phyloP scores from a whole-genome alignment of 2,797 vertebrate species.

The Lophura swinhoii region DNA sequence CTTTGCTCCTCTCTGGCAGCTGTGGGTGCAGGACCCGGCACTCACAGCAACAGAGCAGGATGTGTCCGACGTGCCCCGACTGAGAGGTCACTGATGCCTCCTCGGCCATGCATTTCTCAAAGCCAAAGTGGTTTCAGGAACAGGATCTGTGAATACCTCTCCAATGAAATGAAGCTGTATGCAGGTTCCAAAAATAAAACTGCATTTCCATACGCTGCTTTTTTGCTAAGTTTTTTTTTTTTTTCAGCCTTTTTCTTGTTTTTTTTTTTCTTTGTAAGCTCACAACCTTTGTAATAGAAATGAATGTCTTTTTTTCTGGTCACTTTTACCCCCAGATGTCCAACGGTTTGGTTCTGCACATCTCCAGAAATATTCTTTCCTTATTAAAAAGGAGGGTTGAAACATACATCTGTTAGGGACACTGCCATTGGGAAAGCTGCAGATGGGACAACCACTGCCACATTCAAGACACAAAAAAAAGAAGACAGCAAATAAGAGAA shows the following conservation, averaged over 20 bases:
- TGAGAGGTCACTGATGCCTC: neutral
- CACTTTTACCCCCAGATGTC: neutral
- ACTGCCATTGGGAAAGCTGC: neutral
- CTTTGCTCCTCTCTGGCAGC: constrained; percentile 1
- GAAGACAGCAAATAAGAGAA: too few relatives aligned
- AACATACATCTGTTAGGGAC: rapidly evolving
- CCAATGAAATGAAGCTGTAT: constrained; percentile 9
- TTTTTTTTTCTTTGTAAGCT: neutral
- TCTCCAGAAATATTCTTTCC: neutral
- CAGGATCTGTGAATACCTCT: constrained; percentile 2
- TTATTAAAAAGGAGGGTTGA: neutral
- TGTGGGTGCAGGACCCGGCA: neutral
- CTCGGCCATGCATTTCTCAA: neutral
- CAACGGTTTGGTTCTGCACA: neutral
- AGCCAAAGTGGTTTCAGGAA: constrained; percentile 48
- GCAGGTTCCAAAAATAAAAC: constrained; percentile 52
- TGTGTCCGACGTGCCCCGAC: neutral
- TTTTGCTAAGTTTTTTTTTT: neutral
- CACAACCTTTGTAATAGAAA: rapidly evolving
- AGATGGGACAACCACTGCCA: neutral
- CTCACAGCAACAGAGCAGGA: neutral
- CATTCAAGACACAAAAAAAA: neutral
- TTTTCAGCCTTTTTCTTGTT: neutral
- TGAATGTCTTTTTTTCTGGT: rapidly evolving
- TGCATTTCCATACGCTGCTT: constrained; percentile 33